Conservation (phyloP, 2,888 invertebrate species). For the Drosophila vallismaia region DNA sequence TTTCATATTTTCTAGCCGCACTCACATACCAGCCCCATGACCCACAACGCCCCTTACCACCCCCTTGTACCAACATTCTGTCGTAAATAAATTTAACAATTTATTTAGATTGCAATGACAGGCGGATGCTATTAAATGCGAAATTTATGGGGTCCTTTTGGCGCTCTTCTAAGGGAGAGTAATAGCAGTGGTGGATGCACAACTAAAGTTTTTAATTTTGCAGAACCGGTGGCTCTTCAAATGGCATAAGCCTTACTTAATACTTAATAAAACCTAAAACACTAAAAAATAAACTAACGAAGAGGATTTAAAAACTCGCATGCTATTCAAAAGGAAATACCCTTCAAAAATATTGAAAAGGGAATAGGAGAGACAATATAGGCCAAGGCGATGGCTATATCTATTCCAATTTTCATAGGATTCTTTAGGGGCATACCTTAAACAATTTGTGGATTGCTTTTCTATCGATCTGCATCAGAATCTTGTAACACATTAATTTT, state of each 20-base stretch:
- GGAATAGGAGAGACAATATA: too few relatives aligned
- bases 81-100: conserved; percentile 81
- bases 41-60: background rate
- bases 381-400: too few relatives aligned
- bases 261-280: background rate
- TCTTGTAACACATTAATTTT: too few relatives aligned
- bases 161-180: conserved; percentile 18
- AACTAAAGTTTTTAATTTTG: conserved; percentile 57
- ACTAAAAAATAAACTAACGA: background rate
- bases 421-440: too few relatives aligned
- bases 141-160: conserved; percentile 70
- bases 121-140: conserved; percentile 78
- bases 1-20: conserved; percentile 79
- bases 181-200: conserved; percentile 28
- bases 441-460: too few relatives aligned
- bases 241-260: background rate
- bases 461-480: too few relatives aligned
- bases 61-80: conserved; percentile 62
- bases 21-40: conserved; percentile 15
- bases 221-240: conserved; percentile 14
- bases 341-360: too few relatives aligned
- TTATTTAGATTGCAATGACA: conserved; percentile 81
- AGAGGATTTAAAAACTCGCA: background rate
- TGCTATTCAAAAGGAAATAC: background rate
- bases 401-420: too few relatives aligned